A percentile compares a stretch with the other conserved stretches of the same genome.
Conservation (phyloP, 1,140 invertebrate species). For the Penaeus vannamei region DNA sequence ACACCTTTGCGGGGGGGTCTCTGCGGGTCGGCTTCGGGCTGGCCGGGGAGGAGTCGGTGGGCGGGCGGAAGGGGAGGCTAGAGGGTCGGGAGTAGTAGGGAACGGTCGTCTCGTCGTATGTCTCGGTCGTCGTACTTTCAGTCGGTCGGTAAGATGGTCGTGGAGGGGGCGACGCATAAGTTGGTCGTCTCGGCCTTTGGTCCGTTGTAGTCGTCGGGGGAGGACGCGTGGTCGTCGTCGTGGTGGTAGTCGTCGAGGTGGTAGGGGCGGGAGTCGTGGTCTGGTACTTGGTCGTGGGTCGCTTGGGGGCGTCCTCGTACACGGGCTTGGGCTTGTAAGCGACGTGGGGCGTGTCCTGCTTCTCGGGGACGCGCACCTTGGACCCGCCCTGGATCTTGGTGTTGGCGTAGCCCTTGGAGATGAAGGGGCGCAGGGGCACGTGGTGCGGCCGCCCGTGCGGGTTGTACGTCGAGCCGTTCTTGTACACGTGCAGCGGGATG, state of each 20-base stretch:
- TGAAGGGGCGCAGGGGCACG: conserved; percentile 26
- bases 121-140: neutral
- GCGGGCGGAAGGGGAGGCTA: conserved; percentile 13
- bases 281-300: neutral
- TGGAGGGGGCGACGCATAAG: neutral
- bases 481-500: conserved; percentile 46
- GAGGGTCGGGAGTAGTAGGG: neutral
- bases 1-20: neutral
- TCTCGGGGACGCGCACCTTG: neutral
- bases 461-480: conserved; percentile 17
- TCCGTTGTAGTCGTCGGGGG: no score
- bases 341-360: conserved; percentile 29
- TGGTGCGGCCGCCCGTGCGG: conserved; percentile 20
- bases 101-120: neutral
- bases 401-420: conserved; percentile 57
- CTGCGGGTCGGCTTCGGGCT: neutral
- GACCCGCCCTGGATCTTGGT: conserved; percentile 50
- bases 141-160: neutral
- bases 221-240: no score
- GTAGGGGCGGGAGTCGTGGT: neutral
- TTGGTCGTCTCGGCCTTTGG: no score
- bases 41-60: neutral
- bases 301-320: neutral
- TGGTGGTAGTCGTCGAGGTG: neutral
- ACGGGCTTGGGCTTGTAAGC: neutral